phyloP scores from a whole-genome alignment of 2,888 invertebrate genomes.

The Ferdinandea cuprea region DNA sequence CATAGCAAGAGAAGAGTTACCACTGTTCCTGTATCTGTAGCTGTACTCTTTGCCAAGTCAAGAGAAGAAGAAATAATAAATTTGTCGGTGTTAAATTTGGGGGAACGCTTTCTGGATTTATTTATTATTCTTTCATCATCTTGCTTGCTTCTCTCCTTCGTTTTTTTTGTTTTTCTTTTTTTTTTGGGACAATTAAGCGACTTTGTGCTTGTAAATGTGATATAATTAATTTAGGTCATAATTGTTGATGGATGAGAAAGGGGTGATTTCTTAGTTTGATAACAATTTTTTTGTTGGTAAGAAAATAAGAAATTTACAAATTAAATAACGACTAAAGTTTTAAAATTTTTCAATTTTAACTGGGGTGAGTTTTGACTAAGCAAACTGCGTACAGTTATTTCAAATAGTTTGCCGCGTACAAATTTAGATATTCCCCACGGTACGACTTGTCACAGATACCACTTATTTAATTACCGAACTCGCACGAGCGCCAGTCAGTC shows the following conservation, averaged over 20 bases:
- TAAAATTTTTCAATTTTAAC: too few relatives aligned
- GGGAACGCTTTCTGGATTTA: constrained; percentile 72
- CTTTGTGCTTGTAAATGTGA: constrained; percentile 59
- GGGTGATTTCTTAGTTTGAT: constrained; percentile 53
- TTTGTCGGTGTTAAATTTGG: constrained; percentile 66
- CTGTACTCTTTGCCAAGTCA: too few relatives aligned
- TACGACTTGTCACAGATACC: constrained; percentile 29
- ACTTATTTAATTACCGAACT: constrained; percentile 61
- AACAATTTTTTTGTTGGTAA: constrained; percentile 21
- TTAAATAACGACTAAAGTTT: too few relatives aligned
- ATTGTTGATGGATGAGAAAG: constrained; percentile 38
- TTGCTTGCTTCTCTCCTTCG: constrained; percentile 2
- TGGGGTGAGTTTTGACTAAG: too few relatives aligned
- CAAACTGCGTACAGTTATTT: too few relatives aligned
- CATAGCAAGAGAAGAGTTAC: constrained; percentile 50
- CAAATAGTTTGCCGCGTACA: constrained; percentile 39
- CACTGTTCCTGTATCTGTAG: too few relatives aligned
- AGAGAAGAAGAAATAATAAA: constrained; percentile 51
- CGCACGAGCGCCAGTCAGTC: constrained; percentile 48
- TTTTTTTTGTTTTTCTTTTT: constrained; percentile 8
- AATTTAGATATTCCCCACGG: constrained; percentile 28
- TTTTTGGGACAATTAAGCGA: constrained; percentile 27
- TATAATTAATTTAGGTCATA: constrained; percentile 71
- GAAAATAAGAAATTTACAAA: background rate
- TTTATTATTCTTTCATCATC: constrained; percentile 35